A percentile compares a stretch with the other conserved stretches of the same genome.
phyloP scores from a whole-genome alignment of 2,797 vertebrate species.

The Anabas testudineus region DNA sequence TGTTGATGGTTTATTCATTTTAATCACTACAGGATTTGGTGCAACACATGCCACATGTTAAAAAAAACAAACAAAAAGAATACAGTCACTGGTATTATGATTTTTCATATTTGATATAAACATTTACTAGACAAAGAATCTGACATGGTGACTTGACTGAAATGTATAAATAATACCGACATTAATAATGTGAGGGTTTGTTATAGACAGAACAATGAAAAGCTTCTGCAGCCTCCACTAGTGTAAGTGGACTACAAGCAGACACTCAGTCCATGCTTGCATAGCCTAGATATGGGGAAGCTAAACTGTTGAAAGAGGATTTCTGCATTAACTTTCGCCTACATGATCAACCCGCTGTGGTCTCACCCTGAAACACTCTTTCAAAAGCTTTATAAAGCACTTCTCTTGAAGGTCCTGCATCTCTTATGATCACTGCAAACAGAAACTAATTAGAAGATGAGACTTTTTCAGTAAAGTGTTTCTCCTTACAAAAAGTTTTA shows the following conservation, averaged over 20 bases:
- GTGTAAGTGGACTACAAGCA: slow-evolving; percentile 69
- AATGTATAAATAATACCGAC: slow-evolving; percentile 67
- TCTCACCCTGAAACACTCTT: slow-evolving; percentile 53
- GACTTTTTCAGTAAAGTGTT: slow-evolving; percentile 77
- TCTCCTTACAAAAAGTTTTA: slow-evolving; percentile 73
- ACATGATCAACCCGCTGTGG: neutral
- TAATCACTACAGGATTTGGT: slow-evolving; percentile 86
- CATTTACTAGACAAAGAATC: slow-evolving; percentile 84
- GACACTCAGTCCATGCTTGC: slow-evolving; percentile 73
- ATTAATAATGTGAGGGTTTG: slow-evolving; percentile 46
- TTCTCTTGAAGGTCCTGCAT: slow-evolving; percentile 57
- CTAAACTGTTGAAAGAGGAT: slow-evolving; percentile 58
- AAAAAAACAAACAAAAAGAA: slow-evolving; percentile 87
- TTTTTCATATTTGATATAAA: slow-evolving; percentile 84
- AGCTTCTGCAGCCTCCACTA: slow-evolving; percentile 70
- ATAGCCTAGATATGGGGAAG: slow-evolving; percentile 68
- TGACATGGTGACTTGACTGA: slow-evolving; percentile 69
- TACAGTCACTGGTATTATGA: slow-evolving; percentile 83
- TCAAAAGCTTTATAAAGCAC: slow-evolving; percentile 56
- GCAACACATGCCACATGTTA: slow-evolving; percentile 90
- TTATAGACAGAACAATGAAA: slow-evolving; percentile 60
- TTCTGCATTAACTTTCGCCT: slow-evolving; percentile 22
- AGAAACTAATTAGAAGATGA: slow-evolving; percentile 56
- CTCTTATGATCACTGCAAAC: slow-evolving; percentile 64
- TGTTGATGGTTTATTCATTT: slow-evolving; percentile 87